Evolutionary conservation across 2,113 vertebrate genomes (phyloP).

Genomic region (Oncorhynchus keta): DNA sequence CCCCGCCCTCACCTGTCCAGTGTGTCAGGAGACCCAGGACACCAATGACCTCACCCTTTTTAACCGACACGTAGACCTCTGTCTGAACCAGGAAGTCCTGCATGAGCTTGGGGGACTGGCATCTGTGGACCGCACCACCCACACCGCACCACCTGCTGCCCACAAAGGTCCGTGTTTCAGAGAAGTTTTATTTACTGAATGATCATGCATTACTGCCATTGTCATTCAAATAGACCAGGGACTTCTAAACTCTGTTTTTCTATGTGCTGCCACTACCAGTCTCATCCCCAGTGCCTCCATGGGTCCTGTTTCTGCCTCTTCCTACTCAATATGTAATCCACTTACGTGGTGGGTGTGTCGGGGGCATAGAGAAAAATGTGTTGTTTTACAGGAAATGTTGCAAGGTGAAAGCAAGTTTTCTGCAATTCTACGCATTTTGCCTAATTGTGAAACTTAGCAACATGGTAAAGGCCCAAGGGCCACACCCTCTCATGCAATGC

Average conservation of each 20-base stretch:
- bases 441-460: too few species aligned
- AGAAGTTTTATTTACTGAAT: too few species aligned
- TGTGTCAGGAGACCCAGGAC: constrained; percentile 86
- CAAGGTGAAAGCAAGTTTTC: too few species aligned
- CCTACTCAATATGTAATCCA: not conserved
- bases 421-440: too few species aligned
- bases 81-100: constrained; percentile 88
- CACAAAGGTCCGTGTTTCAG: constrained; percentile 73
- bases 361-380: too few species aligned
- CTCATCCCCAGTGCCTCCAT: not conserved
- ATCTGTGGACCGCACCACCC: constrained; percentile 18
- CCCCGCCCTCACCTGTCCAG: constrained; percentile 81
- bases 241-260: not conserved
- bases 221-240: too few species aligned
- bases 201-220: too few species aligned
- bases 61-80: constrained; percentile 92
- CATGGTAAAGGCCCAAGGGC: too few species aligned
- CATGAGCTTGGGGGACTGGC: constrained; percentile 71
- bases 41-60: constrained; percentile 82
- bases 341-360: too few species aligned
- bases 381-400: too few species aligned
- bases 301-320: not conserved
- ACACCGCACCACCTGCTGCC: constrained; percentile 19
- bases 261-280: not conserved
- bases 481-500: too few species aligned